Base-by-base conservation (phyloP, 2,888 invertebrate species). In the Camponotus fellah region DNA sequence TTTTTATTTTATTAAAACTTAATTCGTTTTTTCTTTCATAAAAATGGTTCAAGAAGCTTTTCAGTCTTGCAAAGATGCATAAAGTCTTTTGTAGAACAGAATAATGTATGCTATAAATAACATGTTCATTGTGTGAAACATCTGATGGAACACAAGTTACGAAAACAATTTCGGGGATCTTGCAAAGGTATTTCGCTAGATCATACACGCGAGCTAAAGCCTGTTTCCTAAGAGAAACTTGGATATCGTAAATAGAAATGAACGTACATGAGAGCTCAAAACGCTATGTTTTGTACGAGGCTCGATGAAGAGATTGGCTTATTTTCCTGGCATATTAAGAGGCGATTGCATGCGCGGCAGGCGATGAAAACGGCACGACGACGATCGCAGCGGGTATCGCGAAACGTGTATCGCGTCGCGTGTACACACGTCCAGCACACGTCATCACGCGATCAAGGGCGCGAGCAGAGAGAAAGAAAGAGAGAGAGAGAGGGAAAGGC, bases 361-460 rank as follows among this genome's bases (percentile, higher is more conserved):
- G 72, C 43, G 32, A 46, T 72, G 75, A 46, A 65, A 82, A 80
- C 26, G 69, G 32, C 60, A 79, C 66, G 64, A 53, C 56, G 65
- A 77, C 21, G 66, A 76, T 77, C 82, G 53, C 85, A 71, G 65
- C 83, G 75, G 68, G 87, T 79, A 81, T 69, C 81, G 74, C 85
- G 85, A 58, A 74, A 58, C 69, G 80, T 58, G 76, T 53, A 34
- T 26, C 37, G 37, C 66, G 76, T 76, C 75, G 77, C 69, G 82
- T 86, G 76, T 69, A 87, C 92, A 92, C 92, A 91, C 91, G 91
- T 86, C 88, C 83, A 86, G 83, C 92, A 91, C 92, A 90, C 92
- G 92, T 89, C 89, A 53, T 75, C 75, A 49, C 80, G 65, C 77
- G 77, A 79, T 80, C 86, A 72, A 82, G 65, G 56, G 17, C 9